Evolutionary conservation across 1,140 invertebrate species (phyloP), one percentile per base, ranked within the genome.

Genomic region (fruit fly (Drosophila melanogaster)): DNA sequence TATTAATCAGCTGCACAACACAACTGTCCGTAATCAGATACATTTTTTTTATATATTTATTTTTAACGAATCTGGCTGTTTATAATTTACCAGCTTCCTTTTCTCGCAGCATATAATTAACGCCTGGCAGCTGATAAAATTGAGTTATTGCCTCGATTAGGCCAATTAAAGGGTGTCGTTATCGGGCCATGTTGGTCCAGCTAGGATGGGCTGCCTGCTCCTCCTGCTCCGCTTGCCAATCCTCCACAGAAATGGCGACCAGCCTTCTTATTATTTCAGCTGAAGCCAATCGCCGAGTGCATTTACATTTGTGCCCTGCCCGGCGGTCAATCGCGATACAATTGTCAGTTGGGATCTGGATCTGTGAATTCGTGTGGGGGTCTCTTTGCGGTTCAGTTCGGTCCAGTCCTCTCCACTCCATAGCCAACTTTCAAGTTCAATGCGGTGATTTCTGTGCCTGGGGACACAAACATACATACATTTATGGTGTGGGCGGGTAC

Each of bases 141-240:
- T 86, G 81, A 86, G 81, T 86, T 87, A 86, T 86, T 86, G 83
- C 56, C 55, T 60, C 83, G 74, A 86, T 86, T 87, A 79, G 79
- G 79, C 65, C 79, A 87, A 86, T 87, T 86, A 86, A 86, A 81
- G 79, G 78, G 79, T 87, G 75, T 81, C 55, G 67, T 69, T 73
- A 54, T 53, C 65, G 49, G 37, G 55, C 38, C 22, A 26, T 19
- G 50, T 33, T 72, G 30, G 35, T 8, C 44, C 19, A 8, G 30
- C 51, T 54, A 22, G 49, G 19, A 53, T 15, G 22, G 40, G 22
- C 30, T 30, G 30, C 4, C 35, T 12, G 10, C 35, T 40, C 37
- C 69, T 72, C 35, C 70, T 44, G 17, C 24, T 70, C 35, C 11
- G 12, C 33, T 0, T 15, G 5, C 4, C 12, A 30, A 30, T 30